Conservation (phyloP, 2,888 invertebrate species). For the Callimorpha dominula region DNA sequence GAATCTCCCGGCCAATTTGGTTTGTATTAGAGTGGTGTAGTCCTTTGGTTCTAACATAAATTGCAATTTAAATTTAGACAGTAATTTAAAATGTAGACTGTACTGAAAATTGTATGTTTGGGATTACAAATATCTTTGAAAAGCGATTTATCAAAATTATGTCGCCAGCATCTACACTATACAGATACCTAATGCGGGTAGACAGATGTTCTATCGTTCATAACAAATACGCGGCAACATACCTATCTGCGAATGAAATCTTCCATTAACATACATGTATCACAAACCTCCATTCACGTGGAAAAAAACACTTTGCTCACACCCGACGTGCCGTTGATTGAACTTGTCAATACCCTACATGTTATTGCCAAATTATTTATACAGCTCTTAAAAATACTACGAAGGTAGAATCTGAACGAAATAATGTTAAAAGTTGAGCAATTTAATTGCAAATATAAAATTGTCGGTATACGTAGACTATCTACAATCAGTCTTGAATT, state of each 20-base stretch:
- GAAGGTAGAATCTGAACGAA: slow-evolving; percentile 1
- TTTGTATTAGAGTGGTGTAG: slow-evolving; percentile 32
- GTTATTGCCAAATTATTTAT: slow-evolving; percentile 46
- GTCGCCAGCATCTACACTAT: not conserved
- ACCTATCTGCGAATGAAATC: slow-evolving; percentile 31
- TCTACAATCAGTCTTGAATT: slow-evolving; percentile 66
- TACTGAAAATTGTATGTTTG: not conserved
- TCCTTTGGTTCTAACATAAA: slow-evolving; percentile 30
- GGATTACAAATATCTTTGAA: not conserved
- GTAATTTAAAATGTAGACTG: not conserved
- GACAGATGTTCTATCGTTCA: not conserved
- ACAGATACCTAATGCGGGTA: slow-evolving; percentile 17
- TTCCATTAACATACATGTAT: slow-evolving; percentile 41
- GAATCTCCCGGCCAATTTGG: slow-evolving; percentile 39
- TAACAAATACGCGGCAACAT: slow-evolving; percentile 12
- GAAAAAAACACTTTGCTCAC: slow-evolving; percentile 59
- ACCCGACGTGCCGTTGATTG: slow-evolving; percentile 62
- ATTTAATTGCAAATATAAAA: slow-evolving; percentile 28
- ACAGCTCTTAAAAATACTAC: slow-evolving; percentile 25
- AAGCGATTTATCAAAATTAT: not conserved
- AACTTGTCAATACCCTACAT: slow-evolving; percentile 63
- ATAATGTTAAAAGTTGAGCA: slow-evolving; percentile 26
- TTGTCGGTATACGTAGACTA: slow-evolving; percentile 60
- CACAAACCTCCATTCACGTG: slow-evolving; percentile 51
- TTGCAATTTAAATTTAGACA: not conserved